These are phyloP conservation scores for Drosophila seguyi DNA, from an alignment of 1,140 invertebrate genomes.

Conservation along the genomic window DNA sequence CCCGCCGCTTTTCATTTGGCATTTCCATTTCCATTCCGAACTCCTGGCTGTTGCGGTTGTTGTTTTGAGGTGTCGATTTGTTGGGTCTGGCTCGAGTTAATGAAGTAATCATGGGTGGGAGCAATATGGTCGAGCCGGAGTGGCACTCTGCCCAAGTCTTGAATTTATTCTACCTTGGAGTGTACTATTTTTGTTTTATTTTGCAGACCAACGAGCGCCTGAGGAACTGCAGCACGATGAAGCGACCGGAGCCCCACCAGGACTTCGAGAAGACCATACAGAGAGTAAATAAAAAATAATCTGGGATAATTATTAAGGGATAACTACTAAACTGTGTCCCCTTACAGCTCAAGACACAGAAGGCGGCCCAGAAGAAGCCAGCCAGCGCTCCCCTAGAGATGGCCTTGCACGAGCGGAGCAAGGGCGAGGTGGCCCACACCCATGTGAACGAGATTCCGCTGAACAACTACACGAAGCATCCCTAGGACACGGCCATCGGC, in stretches of 20 bases:
- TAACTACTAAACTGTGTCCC: not conserved
- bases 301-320: not conserved
- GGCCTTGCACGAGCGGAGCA: conserved; percentile 75
- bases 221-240: conserved; percentile 78
- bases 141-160: not conserved
- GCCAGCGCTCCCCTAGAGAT: conserved; percentile 73
- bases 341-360: conserved; percentile 80
- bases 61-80: conserved; percentile 78
- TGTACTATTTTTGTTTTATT: conserved; percentile 8
- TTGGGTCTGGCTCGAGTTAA: conserved; percentile 61
- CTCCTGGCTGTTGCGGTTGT: conserved; percentile 40
- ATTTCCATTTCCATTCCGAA: conserved; percentile 61
- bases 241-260: conserved; percentile 80
- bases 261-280: conserved; percentile 85
- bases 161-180: conserved; percentile 28
- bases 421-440: conserved; percentile 73
- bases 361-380: conserved; percentile 76
- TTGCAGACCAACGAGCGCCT: conserved; percentile 72
- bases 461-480: conserved; percentile 84
- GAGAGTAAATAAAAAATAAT: conserved; percentile 68
- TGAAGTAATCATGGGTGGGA: conserved; percentile 69
- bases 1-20: conserved; percentile 72
- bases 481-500: conserved; percentile 79
- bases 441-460: conserved; percentile 77
- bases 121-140: not conserved